phyloP scores from a whole-genome alignment of 1,140 invertebrate species.

The Cyclina sinensis region DNA sequence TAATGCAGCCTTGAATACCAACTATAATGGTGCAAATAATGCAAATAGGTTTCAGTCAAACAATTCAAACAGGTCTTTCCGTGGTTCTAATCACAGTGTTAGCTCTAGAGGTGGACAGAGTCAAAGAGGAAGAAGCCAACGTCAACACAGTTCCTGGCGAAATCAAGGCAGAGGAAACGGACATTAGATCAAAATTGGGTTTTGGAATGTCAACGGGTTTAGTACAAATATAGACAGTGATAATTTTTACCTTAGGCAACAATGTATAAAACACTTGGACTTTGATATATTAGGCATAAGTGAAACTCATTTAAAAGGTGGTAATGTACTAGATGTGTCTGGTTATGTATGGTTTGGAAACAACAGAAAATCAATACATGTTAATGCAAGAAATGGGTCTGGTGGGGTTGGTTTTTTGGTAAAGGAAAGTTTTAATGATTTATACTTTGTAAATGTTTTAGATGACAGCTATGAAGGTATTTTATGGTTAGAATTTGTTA shows the following conservation, averaged over 20 bases:
- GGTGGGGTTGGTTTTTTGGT: slow-evolving; percentile 7
- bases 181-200: not conserved
- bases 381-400: not conserved
- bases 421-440: not conserved
- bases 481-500: too few species aligned
- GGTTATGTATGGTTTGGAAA: slow-evolving; percentile 11
- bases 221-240: slow-evolving; percentile 16
- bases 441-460: not conserved
- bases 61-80: not conserved
- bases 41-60: too few species aligned
- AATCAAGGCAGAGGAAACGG: too few species aligned
- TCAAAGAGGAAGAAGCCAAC: slow-evolving; percentile 6
- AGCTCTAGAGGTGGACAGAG: not conserved
- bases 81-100: too few species aligned
- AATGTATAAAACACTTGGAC: not conserved
- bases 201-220: slow-evolving; percentile 24
- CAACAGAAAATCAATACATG: slow-evolving; percentile 2
- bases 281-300: slow-evolving; percentile 21
- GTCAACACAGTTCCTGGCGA: not conserved
- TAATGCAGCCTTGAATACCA: not conserved
- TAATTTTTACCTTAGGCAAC: slow-evolving; percentile 4
- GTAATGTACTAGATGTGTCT: not conserved
- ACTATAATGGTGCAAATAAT: not conserved
- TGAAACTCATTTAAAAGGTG: slow-evolving; percentile 1
- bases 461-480: too few species aligned